Evolutionary conservation across 2,113 vertebrate species (phyloP).

Genomic region (Perca flavescens): DNA sequence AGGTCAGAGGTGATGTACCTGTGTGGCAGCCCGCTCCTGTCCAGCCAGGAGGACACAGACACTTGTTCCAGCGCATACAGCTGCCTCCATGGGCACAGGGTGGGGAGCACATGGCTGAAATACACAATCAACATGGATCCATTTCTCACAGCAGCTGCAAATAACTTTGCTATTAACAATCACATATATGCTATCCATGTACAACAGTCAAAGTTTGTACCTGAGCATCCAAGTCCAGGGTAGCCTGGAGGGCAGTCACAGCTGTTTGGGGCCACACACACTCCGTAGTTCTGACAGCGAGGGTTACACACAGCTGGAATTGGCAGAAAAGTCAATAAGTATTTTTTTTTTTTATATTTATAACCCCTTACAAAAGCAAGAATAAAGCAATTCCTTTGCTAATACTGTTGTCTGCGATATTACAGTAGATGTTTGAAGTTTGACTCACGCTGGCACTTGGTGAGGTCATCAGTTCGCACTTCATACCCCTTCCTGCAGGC

Average conservation of each 20-base stretch:
- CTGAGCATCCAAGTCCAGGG: slow-evolving; percentile 86
- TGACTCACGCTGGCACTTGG: slow-evolving; percentile 85
- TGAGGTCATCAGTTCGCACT: slow-evolving; percentile 75
- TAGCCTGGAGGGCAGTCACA: slow-evolving; percentile 87
- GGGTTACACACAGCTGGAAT: slow-evolving; percentile 84
- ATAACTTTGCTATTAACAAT: background rate
- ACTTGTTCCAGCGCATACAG: slow-evolving; percentile 87
- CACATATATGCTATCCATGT: background rate
- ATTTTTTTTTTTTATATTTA: background rate
- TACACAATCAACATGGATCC: slow-evolving; percentile 27
- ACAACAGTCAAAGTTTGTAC: slow-evolving; percentile 58
- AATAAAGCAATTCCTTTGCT: background rate
- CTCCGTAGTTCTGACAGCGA: slow-evolving; percentile 84
- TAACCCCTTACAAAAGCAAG: background rate
- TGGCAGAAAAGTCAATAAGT: background rate
- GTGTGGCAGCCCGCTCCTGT: slow-evolving; percentile 84
- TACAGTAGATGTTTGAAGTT: background rate
- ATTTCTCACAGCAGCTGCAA: background rate
- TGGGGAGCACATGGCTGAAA: slow-evolving; percentile 86
- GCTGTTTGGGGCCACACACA: slow-evolving; percentile 84
- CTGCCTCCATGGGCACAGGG: slow-evolving; percentile 86
- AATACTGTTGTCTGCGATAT: background rate
- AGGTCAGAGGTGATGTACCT: slow-evolving; percentile 69
- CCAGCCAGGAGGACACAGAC: slow-evolving; percentile 84
- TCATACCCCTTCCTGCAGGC: slow-evolving; percentile 80